These are phyloP conservation scores for Mormoops blainvillei DNA, from an alignment of 2,113 vertebrate species.

Conservation along the genomic window DNA sequence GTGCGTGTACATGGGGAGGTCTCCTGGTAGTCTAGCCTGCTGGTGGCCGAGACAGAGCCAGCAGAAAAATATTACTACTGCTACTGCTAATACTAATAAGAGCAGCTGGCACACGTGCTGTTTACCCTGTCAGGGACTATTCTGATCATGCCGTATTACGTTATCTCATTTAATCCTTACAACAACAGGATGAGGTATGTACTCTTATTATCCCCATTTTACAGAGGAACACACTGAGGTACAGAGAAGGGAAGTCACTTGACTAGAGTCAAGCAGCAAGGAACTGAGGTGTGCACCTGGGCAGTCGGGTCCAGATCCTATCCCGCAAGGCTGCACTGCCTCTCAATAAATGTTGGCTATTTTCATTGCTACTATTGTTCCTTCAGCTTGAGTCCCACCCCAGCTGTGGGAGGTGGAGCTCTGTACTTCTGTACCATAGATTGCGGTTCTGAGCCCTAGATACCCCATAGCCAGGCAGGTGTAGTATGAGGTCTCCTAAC, in stretches of 20 bases:
- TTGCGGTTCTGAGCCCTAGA: not conserved
- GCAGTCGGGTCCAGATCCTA: not conserved
- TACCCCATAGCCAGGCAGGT: not conserved
- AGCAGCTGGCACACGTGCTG: not conserved
- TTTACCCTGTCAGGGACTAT: not conserved
- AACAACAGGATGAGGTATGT: not conserved
- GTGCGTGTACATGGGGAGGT: not conserved
- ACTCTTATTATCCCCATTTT: not conserved
- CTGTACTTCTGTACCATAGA: not conserved
- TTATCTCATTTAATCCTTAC: not conserved
- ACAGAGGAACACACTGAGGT: not conserved
- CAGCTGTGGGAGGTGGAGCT: not conserved
- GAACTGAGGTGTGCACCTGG: not conserved
- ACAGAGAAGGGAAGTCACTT: not conserved
- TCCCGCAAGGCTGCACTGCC: fast-evolving
- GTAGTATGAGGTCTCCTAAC: not conserved
- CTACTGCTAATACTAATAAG: not conserved
- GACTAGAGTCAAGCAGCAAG: not conserved
- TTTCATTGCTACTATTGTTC: not conserved
- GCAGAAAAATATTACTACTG: not conserved
- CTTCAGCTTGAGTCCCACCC: not conserved
- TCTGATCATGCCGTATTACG: not conserved
- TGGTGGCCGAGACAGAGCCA: not conserved
- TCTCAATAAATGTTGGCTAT: not conserved
- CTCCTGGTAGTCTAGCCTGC: not conserved